Base-by-base conservation (phyloP, 2,797 vertebrate species). In the Helarctos malayanus region DNA sequence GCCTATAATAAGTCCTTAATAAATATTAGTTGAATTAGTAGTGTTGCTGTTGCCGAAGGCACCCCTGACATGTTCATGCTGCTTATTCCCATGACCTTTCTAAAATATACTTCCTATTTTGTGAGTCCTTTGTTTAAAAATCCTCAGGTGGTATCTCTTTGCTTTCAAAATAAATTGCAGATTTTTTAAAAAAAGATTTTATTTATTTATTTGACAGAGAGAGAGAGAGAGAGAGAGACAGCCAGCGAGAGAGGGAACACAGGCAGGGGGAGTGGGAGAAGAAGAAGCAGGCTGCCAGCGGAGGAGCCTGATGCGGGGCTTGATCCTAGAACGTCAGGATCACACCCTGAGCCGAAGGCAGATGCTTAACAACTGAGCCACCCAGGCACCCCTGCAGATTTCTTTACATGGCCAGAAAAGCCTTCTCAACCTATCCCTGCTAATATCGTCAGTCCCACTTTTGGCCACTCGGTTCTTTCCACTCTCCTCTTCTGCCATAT, bases 61-160 rank as follows among this genome's bases (percentile, higher is more conserved):
- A 16, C 21, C 27, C n/a, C 18, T 61, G n/a, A 84, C 1, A 14
- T 15, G 23, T 35, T 27, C 32, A 56, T 86, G 11, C 19, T 86
- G 27, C 29, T 90, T 16, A 29, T n/a, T 68, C 14, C 35, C 11
- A 32, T 76, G n/a, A 69, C 21, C 21, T 78, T 94, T 59, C 29
- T 84, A 63, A 61, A 82, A 69, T 32, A 80, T 59, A 29, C 5
- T 23, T 94, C n/a, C 41, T 86, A 5, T 93, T 86, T n/a, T 59
- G 35, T 78, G 35, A 88, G 16, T 79, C 8, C 18, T 12, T 3
- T 69, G 13, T 59, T 76, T 76, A 85, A 80, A 93, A 32, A 7
- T 56, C 25, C 29, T 71, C 25, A 57, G 21, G 16, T 81, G 23
- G 11, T 52, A 75, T 56, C 16, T 59, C 41, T 85, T 85, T 91